Conservation (phyloP, 2,888 invertebrate species). For the Lacanobia oleracea region DNA sequence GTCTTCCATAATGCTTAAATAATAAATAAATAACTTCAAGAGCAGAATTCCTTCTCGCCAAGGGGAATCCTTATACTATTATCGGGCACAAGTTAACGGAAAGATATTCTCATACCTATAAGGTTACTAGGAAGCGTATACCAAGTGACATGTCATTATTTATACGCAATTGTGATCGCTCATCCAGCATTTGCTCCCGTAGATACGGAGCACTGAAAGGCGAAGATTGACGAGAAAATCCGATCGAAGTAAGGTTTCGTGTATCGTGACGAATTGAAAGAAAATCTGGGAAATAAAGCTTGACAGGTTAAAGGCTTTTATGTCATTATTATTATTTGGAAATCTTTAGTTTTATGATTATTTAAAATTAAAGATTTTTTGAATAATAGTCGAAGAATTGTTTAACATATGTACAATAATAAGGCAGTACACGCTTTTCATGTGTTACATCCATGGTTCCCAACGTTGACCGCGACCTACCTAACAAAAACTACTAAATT, state of each 20-base stretch:
- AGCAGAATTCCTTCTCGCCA: neutral
- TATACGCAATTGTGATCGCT: conserved; percentile 46
- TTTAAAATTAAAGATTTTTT: no score
- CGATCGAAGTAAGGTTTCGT: conserved; percentile 22
- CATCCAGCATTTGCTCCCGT: conserved; percentile 32
- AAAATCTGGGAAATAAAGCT: conserved; percentile 11
- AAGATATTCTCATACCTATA: conserved; percentile 1
- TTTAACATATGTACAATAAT: no score
- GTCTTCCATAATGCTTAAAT: no score
- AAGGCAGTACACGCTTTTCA: no score
- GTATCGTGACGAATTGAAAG: conserved; percentile 30
- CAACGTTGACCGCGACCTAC: no score
- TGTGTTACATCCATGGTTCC: no score
- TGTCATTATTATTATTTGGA: neutral
- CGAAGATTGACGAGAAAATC: conserved; percentile 50
- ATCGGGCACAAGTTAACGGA: neutral
- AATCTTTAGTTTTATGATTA: no score
- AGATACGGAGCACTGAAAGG: conserved; percentile 33
- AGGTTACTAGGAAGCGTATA: conserved; percentile 17
- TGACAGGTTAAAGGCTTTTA: conserved; percentile 4
- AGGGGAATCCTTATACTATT: neutral
- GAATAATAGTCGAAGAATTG: no score
- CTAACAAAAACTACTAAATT: no score
- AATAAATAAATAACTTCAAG: no score
- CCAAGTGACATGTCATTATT: conserved; percentile 38